Conservation (phyloP, 2,888 invertebrate species). For the Syrphus vitripennis region DNA sequence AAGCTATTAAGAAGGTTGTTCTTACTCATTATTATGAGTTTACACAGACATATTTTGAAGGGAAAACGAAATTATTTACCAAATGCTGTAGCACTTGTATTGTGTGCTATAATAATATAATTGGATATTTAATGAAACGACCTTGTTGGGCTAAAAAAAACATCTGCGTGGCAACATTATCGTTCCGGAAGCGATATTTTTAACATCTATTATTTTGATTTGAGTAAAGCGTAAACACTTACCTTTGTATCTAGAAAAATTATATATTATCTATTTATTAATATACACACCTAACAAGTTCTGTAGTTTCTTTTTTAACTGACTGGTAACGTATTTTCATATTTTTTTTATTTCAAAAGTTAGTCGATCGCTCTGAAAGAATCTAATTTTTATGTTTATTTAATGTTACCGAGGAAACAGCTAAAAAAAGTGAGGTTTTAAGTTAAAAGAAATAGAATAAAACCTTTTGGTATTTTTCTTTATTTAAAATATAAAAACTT, state of each 20-base stretch:
- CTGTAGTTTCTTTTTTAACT: too few relatives aligned
- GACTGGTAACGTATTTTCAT: too few relatives aligned
- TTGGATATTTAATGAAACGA: conserved; percentile 22
- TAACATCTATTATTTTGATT: background rate
- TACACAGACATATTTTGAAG: conserved; percentile 13
- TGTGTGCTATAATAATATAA: conserved; percentile 6
- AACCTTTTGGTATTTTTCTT: too few relatives aligned
- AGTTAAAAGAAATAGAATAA: too few relatives aligned
- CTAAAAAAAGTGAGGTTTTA: too few relatives aligned
- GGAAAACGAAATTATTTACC: conserved; percentile 33
- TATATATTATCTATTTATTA: too few relatives aligned
- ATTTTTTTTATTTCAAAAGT: too few relatives aligned
- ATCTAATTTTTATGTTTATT: too few relatives aligned
- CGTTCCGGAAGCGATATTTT: background rate
- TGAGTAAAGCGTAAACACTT: background rate
- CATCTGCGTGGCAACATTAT: background rate
- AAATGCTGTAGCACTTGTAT: conserved; percentile 5
- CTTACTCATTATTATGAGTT: background rate
- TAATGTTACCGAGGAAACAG: too few relatives aligned
- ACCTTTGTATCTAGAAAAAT: background rate
- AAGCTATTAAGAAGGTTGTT: conserved; percentile 43
- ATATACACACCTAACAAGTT: too few relatives aligned
- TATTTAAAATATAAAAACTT: too few relatives aligned
- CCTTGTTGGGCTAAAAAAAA: background rate
- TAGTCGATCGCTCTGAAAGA: too few relatives aligned